Evolutionary conservation across 2,888 invertebrate species (phyloP), one percentile per base, ranked within the genome.

Genomic region (Parascotia fuliginaria): DNA sequence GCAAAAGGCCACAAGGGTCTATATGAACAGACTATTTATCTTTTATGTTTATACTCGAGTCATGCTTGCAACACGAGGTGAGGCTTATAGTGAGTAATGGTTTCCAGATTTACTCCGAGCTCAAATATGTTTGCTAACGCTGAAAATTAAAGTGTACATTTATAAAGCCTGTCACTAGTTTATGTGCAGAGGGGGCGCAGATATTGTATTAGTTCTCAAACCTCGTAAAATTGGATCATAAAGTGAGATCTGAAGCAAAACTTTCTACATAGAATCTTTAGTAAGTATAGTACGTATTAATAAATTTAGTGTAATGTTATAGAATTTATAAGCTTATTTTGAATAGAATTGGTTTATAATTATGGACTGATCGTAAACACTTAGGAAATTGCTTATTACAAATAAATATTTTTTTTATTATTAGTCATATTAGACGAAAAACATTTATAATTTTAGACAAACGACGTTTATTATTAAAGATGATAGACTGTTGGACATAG

Each of bases 51-150:
- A 63, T 66, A 58, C 63, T 68, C 60, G 56, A 70, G 65, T 75
- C 68, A 73, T 74, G 65, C 64, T 68, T 66, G 59, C 65, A 56
- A 60, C 66, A 65, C 70, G 67, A 71, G 67, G 70, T 60, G 65
- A 64, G 65, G 67, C 72, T 75, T 72, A 77, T 63, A 56, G 60
- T 73, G 73, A 79, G 52, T 74, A 71, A 77, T 75, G 69, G 74
- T 66, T 54, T 63, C 62, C 60, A 60, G 69, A 69, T 74, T 72
- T 56, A 68, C 67, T 67, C 57, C 58, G 56, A 49, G 55, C 49
- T 58, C 61, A 65, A 66, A 67, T 61, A 59, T 66, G 68, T 71
- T 66, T 56, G 63, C 57, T 67, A 57, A 67, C 63, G 60, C 59
- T 71, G 60, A 46, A 64, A 65, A 72, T 74, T 68, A 70, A 67